Conservation (phyloP, 2,888 invertebrate genomes). For the Noctuana brunneofusca region DNA sequence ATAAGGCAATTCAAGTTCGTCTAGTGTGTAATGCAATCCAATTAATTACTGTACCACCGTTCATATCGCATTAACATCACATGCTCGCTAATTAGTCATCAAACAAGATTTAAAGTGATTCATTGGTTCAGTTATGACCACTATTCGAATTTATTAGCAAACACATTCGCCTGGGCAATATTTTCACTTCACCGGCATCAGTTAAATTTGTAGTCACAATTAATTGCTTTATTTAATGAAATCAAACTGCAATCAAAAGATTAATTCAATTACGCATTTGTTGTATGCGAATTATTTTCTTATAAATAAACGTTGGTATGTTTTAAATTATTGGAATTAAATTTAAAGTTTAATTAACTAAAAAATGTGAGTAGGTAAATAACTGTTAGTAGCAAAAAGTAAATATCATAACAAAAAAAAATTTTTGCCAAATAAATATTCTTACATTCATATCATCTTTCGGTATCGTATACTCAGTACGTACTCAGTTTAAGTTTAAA, state of each 20-base stretch:
- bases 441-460: too few relatives aligned
- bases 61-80: conserved; percentile 14
- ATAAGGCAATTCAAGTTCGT: background rate
- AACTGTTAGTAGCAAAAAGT: too few relatives aligned
- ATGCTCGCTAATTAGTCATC: conserved; percentile 16
- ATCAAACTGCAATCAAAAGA: background rate
- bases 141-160: conserved; percentile 12
- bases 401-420: too few relatives aligned
- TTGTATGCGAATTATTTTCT: background rate
- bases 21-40: background rate
- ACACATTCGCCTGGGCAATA: background rate
- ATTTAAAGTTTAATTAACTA: too few relatives aligned
- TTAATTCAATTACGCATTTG: background rate
- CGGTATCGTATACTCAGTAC: too few relatives aligned
- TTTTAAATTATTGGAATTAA: background rate
- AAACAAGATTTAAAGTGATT: conserved; percentile 21
- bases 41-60: conserved; percentile 16
- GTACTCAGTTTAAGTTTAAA: too few relatives aligned
- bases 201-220: conserved; percentile 4
- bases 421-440: too few relatives aligned
- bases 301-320: background rate
- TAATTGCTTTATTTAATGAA: conserved; percentile 4
- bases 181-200: background rate
- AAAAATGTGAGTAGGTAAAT: too few relatives aligned
- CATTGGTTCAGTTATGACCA: conserved; percentile 13